A percentile compares a stretch with the other conserved stretches of the same genome.
Conservation (phyloP, 2,888 invertebrate genomes). For the Helleia helle region DNA sequence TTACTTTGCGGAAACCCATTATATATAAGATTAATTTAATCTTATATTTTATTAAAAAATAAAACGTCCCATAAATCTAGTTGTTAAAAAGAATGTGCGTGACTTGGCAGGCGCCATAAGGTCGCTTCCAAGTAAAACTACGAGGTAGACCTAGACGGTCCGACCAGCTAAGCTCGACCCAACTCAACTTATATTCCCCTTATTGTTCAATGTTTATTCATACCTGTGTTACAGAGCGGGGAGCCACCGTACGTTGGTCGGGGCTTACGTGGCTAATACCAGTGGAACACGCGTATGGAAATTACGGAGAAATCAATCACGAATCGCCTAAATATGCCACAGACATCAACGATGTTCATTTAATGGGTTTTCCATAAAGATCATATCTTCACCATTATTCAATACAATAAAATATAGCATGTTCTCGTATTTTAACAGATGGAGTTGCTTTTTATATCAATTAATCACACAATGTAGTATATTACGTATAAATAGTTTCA, state of each 20-base stretch:
- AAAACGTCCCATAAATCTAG: constrained; percentile 25
- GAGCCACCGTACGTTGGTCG: constrained; percentile 37
- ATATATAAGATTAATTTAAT: too few species aligned
- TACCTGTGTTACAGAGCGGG: constrained; percentile 7
- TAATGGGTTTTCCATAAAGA: constrained; percentile 48
- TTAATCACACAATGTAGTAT: too few species aligned
- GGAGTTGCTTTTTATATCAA: too few species aligned
- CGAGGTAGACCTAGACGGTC: constrained; percentile 50
- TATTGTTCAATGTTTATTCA: neutral
- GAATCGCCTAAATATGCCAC: constrained; percentile 55
- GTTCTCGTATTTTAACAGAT: too few species aligned
- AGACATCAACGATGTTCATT: constrained; percentile 55
- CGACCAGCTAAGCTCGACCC: constrained; percentile 41
- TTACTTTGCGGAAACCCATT: too few species aligned
- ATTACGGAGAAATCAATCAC: constrained; percentile 71
- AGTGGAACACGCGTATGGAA: constrained; percentile 70
- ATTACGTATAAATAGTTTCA: too few species aligned
- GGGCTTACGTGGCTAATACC: constrained; percentile 64
- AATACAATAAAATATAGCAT: constrained; percentile 7
- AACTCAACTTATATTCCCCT: constrained; percentile 30
- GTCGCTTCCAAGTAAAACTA: constrained; percentile 58
- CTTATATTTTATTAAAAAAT: constrained; percentile 8
- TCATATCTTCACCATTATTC: constrained; percentile 29
- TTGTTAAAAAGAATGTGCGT: constrained; percentile 64
- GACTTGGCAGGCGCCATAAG: constrained; percentile 69